Base-by-base conservation (phyloP, 2,797 vertebrate genomes). In the Chaenodraco wilsoni region DNA sequence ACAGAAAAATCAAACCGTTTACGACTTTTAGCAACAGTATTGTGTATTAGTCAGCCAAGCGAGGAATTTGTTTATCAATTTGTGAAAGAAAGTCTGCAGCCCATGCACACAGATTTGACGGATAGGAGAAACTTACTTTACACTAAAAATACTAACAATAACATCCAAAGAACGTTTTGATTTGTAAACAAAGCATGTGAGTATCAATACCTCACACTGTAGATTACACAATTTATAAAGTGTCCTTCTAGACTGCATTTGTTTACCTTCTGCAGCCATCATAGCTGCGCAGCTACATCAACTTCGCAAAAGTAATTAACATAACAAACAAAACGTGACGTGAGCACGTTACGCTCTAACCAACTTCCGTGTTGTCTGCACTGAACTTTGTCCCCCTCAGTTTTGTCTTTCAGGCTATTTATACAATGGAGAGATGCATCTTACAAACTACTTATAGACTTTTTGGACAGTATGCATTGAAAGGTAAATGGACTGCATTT, bases 251-350 rank as follows among this genome's bases (percentile, higher is more conserved):
- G 9, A 48, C 14, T 9, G 58, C 19, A 27, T 27, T 43, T 10
- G 13, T 16, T 59, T 44, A 76, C 72, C 78, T 72, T 72, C 51
- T 63, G 19, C 3, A 19, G 6, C 13, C 64, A 72, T 68, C 0
- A 10, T n/a, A n/a, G 50, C 16, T 50, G 27, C 50, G 0, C 50
- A 0, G 33, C 15, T 27, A 6, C 27, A 10, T 46, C 1, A 46
- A 40, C 49, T 71, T 50, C 43, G n/a, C 33, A 27, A 12, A 0
- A 59, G n/a, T 0, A 1, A 4, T 50, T 21, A 16, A 49, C 16
- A 8, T 3, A n/a, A 16, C 1, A 13, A 59, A 31, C 12, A 14
- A 8, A 1, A 15, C 16, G 7, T 48, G 27, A 1, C 4, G 27
- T 37, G 33, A 37, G 33, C 33, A 37, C 4, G 27, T 27, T 4